Evolutionary conservation across 2,797 vertebrate species (phyloP).

Genomic region (Odontamblyopus lacepedii): DNA sequence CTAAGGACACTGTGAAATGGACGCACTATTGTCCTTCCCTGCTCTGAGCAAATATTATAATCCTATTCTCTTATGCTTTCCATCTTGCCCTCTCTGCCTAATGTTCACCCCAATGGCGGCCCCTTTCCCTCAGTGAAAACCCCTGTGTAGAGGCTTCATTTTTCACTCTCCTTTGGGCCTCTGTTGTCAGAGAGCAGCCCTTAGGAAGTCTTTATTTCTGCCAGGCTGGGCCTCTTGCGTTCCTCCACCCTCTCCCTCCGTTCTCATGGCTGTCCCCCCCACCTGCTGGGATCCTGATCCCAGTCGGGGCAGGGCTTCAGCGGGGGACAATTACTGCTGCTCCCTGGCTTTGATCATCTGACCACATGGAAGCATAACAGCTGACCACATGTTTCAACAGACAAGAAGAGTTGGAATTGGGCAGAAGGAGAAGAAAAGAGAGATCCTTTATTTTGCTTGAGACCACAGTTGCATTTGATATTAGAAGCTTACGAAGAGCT

Average conservation of each 20-base stretch:
- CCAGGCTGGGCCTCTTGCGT: conserved; percentile 95
- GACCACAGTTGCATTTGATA: conserved; percentile 60
- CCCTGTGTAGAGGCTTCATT: conserved; percentile 90
- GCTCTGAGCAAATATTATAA: conserved; percentile 80
- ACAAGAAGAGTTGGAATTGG: conserved; percentile 82
- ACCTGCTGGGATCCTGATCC: conserved; percentile 99
- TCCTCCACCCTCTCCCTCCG: conserved; percentile 93
- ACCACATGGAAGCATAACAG: conserved; percentile 99
- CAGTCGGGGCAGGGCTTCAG: conserved; percentile 95
- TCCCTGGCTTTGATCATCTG: conserved; percentile 99
- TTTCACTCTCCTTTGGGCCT: conserved; percentile 89
- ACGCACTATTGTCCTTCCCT: conserved; percentile 65
- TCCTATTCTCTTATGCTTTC: conserved; percentile 79
- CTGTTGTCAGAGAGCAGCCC: conserved; percentile 98
- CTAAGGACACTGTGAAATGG: conserved; percentile 71
- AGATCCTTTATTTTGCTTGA: conserved; percentile 59
- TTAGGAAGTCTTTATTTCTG: conserved; percentile 99
- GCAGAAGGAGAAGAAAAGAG: conserved; percentile 62
- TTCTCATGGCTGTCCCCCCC: conserved; percentile 97
- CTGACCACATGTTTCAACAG: conserved; percentile 99
- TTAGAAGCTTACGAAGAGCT: conserved; percentile 48
- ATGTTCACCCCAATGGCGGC: conserved; percentile 70
- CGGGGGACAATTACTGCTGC: conserved; percentile 98
- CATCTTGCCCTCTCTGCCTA: conserved; percentile 69
- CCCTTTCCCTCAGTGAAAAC: conserved; percentile 80